Conservation (phyloP, 2,888 invertebrate species). For the Cryptus armator region DNA sequence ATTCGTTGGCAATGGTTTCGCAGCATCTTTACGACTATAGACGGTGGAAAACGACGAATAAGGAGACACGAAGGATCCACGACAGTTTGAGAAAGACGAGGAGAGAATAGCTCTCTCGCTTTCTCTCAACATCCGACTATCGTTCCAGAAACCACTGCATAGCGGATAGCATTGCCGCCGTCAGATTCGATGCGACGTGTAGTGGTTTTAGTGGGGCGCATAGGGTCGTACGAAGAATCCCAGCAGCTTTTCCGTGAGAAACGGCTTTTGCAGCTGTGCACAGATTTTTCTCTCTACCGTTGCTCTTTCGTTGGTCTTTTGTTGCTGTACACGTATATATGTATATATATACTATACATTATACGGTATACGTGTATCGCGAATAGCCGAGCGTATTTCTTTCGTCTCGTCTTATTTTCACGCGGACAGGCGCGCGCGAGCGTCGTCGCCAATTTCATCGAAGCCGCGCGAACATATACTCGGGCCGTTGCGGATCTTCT, state of each 20-base stretch:
- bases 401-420: constrained; percentile 54
- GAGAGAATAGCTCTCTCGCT: constrained; percentile 51
- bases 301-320: constrained; percentile 32
- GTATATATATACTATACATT: neutral
- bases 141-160: constrained; percentile 67
- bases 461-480: constrained; percentile 33
- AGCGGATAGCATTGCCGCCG: constrained; percentile 54
- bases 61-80: constrained; percentile 25
- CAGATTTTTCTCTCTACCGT: constrained; percentile 40
- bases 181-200: constrained; percentile 63
- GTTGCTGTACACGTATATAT: neutral
- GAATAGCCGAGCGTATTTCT: constrained; percentile 20
- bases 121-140: constrained; percentile 58
- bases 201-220: constrained; percentile 42
- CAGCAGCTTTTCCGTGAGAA: constrained; percentile 38
- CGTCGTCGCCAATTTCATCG: constrained; percentile 64
- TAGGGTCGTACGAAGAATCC: constrained; percentile 31
- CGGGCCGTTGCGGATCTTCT: constrained; percentile 25
- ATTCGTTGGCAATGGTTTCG: constrained; percentile 63
- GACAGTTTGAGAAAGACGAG: constrained; percentile 28
- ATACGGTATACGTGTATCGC: neutral
- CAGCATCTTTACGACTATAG: constrained; percentile 56
- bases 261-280: constrained; percentile 52
- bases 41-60: constrained; percentile 58
- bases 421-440: constrained; percentile 43